Conservation (phyloP, 2,888 invertebrate genomes). For the Drosophila seclusa region DNA sequence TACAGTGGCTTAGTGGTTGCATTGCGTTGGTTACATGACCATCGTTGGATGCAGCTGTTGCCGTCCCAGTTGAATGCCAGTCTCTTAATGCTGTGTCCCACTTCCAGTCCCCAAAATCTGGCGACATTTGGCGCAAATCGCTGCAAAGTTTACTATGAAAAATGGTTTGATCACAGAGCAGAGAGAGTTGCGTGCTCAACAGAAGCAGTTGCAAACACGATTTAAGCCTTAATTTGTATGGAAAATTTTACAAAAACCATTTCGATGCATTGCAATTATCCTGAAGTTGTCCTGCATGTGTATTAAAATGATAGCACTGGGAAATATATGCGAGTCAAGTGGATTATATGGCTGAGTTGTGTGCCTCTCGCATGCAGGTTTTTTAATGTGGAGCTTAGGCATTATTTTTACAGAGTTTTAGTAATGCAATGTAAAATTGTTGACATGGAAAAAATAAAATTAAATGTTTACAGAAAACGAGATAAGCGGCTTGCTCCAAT, state of each 20-base stretch:
- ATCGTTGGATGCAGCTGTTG: constrained; percentile 23
- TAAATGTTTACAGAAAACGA: background rate
- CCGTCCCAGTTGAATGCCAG: background rate
- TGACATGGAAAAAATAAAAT: background rate
- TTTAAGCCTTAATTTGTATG: constrained; percentile 26
- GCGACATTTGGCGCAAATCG: constrained; percentile 15
- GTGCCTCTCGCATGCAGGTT: background rate
- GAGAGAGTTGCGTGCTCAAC: background rate
- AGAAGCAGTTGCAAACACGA: constrained; percentile 1
- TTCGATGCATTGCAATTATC: constrained; percentile 20
- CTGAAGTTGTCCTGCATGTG: background rate
- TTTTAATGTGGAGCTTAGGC: no score
- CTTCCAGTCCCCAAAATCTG: background rate
- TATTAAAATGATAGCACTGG: constrained; percentile 9
- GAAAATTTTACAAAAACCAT: constrained; percentile 2
- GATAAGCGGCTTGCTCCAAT: background rate
- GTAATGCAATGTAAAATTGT: background rate
- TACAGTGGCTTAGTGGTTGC: constrained; percentile 43
- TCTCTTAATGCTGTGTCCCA: constrained; percentile 2
- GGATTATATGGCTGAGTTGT: background rate
- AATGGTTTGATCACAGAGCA: constrained; percentile 15
- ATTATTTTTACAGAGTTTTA: background rate
- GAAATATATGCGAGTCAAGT: background rate
- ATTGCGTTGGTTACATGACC: constrained; percentile 19
- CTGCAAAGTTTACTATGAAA: constrained; percentile 22